phyloP scores from a whole-genome alignment of 1,140 invertebrate species.

The Arion vulgaris region DNA sequence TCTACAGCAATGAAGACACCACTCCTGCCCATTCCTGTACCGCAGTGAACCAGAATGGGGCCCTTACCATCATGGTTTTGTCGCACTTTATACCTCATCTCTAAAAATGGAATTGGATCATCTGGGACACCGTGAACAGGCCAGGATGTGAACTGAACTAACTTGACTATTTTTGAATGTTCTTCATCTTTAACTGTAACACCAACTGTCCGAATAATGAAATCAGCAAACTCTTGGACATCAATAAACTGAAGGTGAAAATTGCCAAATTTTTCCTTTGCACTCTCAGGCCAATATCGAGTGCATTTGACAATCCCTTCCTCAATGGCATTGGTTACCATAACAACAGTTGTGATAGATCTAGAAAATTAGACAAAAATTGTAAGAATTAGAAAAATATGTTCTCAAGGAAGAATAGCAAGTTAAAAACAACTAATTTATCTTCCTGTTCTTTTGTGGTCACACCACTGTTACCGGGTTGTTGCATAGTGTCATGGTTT shows the following conservation, averaged over 20 bases:
- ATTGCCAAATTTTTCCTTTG: constrained; percentile 52
- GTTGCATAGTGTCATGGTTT: too few relatives aligned
- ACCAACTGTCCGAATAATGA: constrained; percentile 55
- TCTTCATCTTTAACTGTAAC: constrained; percentile 31
- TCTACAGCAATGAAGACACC: constrained; percentile 69
- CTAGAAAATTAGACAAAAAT: background rate
- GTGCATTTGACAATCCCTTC: constrained; percentile 70
- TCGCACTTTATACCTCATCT: constrained; percentile 87
- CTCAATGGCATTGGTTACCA: constrained; percentile 66
- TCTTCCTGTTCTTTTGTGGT: too few relatives aligned
- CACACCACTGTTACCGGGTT: too few relatives aligned
- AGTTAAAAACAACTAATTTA: too few relatives aligned
- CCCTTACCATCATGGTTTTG: constrained; percentile 73
- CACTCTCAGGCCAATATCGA: constrained; percentile 69
- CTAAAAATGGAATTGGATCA: constrained; percentile 96
- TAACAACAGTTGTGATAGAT: constrained; percentile 61
- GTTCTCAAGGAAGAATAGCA: too few relatives aligned
- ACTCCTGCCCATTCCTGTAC: constrained; percentile 72
- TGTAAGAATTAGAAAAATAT: background rate
- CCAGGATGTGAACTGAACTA: constrained; percentile 97
- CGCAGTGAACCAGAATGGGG: constrained; percentile 97
- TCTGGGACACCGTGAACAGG: constrained; percentile 98
- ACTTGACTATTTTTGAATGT: constrained; percentile 47
- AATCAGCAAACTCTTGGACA: constrained; percentile 60
- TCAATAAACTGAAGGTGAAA: constrained; percentile 57